Evolutionary conservation across 2,888 invertebrate species (phyloP), one percentile per base, ranked within the genome.

Genomic region (Leucophenga montana): DNA sequence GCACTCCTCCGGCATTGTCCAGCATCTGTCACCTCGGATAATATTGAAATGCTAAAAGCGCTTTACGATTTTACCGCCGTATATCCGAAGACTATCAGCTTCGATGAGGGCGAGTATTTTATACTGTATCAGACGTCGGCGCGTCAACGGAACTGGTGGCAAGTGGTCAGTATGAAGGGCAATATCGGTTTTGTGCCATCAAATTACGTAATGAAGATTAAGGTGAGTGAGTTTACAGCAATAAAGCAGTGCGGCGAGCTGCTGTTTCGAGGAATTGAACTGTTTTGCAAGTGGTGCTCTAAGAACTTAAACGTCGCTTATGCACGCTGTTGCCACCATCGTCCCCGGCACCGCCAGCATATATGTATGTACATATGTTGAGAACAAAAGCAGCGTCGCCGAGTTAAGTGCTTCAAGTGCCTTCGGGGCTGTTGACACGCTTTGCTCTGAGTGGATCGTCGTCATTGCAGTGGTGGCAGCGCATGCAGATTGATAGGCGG

Each of bases 171-270:
- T 89, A 92, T 91, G 87, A 92, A 92, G 86, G 95, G 95, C 79
- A 93, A 94, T 88, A 92, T 95, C 77, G 95, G 95, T 66, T 95
- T 95, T 85, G 95, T 95, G 77, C 95, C 95, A 72, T 95, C 95
- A 66, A 95, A 95, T 91, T 95, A 95, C 89, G 95, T 95, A 69
- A 92, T 93, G 80, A 91, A 92, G 82, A 91, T 94, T 81, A 94
- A 94, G 91, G 95, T 95, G 86, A 89, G 79, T 76, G 22, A 50
- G 16, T 16, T n/a, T n/a, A 53, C 4, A 20, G 57, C n/a, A 20
- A 46, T 44, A 22, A 39, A 39, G 11, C 6, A 16, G 61, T 27
- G 18, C n/a, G 48, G 9, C n/a, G 18, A 18, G 20, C 3, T 20
- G 14, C 27, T 22, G 14, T 20, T 27, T 6, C 50, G n/a, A 50